These are phyloP conservation scores for Nomada fabriciana DNA, from an alignment of 2,888 invertebrate species.

Conservation along the genomic window DNA sequence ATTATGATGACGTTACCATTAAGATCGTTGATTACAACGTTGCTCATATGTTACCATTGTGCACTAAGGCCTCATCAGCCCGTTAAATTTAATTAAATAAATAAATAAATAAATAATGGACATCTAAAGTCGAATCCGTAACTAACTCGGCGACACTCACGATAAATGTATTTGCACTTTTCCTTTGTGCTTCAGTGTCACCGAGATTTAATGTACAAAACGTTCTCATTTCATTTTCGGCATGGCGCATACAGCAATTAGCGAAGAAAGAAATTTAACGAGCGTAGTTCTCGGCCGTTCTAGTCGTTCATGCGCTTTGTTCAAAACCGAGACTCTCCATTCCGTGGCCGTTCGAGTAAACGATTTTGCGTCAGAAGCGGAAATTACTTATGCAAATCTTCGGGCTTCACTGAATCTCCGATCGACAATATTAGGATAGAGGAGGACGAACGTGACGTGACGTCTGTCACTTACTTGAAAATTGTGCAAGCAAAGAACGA, in stretches of 20 bases:
- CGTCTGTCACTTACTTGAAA: background rate
- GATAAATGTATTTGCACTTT: no score
- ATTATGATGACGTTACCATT: no score
- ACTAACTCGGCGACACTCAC: no score
- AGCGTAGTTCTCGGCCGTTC: background rate
- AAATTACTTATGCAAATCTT: slow-evolving; percentile 10
- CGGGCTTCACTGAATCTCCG: background rate
- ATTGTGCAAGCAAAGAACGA: background rate
- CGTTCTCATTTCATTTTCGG: background rate
- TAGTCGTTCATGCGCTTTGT: background rate
- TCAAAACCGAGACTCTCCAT: background rate
- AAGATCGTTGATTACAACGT: no score
- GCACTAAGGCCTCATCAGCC: no score
- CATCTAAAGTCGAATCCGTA: no score
- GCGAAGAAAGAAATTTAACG: background rate
- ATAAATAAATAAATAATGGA: no score
- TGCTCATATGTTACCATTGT: no score
- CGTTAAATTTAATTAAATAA: no score
- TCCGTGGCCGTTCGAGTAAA: background rate
- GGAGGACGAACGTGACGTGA: background rate
- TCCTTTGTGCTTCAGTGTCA: no score
- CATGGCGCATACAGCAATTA: background rate
- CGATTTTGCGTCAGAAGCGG: background rate
- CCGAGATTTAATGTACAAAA: no score
- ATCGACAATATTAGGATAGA: background rate